phyloP scores from a whole-genome alignment of 2,797 vertebrate genomes.

The Phylloscopus collybita region DNA sequence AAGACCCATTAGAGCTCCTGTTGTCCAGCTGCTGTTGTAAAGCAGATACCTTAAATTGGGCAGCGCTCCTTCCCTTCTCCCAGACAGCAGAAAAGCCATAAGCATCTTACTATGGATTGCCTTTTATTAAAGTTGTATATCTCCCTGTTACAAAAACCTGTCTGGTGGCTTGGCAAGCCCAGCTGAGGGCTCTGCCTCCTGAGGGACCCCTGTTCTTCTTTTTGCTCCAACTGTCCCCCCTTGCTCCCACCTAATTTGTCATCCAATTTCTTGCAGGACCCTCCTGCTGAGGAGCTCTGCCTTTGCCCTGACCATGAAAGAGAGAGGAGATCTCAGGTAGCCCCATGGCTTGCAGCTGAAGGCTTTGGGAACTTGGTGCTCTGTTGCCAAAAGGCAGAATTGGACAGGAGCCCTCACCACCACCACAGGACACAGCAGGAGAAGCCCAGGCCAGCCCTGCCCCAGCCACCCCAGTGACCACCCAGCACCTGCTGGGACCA shows the following conservation, averaged over 20 bases:
- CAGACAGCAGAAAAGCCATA: background rate
- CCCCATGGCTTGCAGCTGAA: conserved; percentile 38
- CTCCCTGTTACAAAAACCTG: conserved; percentile 56
- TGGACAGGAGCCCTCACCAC: background rate
- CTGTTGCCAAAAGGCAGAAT: conserved; percentile 27
- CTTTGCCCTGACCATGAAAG: conserved; percentile 35
- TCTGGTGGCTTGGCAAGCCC: conserved; percentile 23
- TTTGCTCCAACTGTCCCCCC: background rate
- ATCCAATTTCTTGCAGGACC: conserved; percentile 73
- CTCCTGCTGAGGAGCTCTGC: conserved; percentile 50
- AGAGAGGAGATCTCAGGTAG: conserved; percentile 32
- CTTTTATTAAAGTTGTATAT: conserved; percentile 68
- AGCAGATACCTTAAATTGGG: background rate
- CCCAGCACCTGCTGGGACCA: background rate
- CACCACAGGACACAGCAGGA: background rate
- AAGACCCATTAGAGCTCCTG: conserved; percentile 50
- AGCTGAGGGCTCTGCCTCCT: conserved; percentile 34
- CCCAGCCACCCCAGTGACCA: background rate
- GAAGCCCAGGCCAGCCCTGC: background rate
- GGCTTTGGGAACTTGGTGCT: conserved; percentile 36
- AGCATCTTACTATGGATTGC: conserved; percentile 35
- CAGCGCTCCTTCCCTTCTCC: background rate
- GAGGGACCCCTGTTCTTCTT: conserved; percentile 29
- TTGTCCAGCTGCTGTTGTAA: conserved; percentile 16
- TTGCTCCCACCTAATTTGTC: conserved; percentile 35